A percentile compares a stretch with the other conserved stretches of the same genome.
These are phyloP conservation scores for Dreissena polymorpha DNA, from an alignment of 1,140 invertebrate species.

Conservation along the genomic window DNA sequence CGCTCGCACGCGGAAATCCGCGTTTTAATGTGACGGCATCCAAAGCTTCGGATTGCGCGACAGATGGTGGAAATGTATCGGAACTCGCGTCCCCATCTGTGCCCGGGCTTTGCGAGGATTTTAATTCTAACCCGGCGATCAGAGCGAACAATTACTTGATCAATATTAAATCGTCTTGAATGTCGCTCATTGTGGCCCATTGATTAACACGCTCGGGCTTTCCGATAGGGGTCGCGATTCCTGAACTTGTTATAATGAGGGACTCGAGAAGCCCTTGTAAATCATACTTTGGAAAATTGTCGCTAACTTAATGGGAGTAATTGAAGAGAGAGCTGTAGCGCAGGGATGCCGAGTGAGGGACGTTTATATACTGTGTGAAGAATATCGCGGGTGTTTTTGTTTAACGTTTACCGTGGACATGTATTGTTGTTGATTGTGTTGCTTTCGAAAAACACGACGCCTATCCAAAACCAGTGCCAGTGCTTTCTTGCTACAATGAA, in stretches of 20 bases:
- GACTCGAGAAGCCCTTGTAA: slow-evolving; percentile 27
- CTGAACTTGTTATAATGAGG: slow-evolving; percentile 29
- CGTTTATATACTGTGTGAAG: too few species aligned
- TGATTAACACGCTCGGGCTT: slow-evolving; percentile 16
- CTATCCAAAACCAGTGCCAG: too few species aligned
- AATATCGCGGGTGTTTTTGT: too few species aligned
- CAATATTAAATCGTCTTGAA: slow-evolving; percentile 50
- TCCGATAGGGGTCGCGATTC: not conserved
- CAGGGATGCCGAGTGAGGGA: too few species aligned
- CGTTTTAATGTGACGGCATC: too few species aligned
- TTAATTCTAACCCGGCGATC: slow-evolving; percentile 46
- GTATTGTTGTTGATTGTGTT: too few species aligned
- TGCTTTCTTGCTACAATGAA: too few species aligned
- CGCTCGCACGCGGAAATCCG: too few species aligned
- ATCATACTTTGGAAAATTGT: slow-evolving; percentile 52
- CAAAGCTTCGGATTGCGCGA: not conserved
- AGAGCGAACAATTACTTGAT: slow-evolving; percentile 46
- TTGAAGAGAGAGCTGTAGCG: slow-evolving; percentile 27
- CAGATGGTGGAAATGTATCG: slow-evolving; percentile 43
- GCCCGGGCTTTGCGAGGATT: slow-evolving; percentile 13
- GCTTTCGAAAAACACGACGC: too few species aligned
- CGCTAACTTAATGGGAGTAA: slow-evolving; percentile 41
- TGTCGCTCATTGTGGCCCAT: slow-evolving; percentile 5
- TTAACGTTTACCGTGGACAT: too few species aligned
- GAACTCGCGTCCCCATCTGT: slow-evolving; percentile 50